Evolutionary conservation across 2,797 vertebrate species (phyloP).

Genomic region (Alcedo atthis): DNA sequence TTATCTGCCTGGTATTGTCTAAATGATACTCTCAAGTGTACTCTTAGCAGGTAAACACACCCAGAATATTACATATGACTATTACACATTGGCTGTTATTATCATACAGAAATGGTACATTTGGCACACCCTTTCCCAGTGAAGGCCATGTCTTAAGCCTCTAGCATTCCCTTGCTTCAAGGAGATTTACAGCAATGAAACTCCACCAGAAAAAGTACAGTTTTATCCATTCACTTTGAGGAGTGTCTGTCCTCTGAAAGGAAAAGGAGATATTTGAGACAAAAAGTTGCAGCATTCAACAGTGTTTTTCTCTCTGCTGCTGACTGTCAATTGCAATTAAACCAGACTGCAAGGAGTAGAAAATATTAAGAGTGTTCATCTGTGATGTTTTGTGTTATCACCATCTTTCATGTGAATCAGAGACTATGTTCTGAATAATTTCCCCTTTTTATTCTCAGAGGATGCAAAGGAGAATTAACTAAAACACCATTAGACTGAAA

Average conservation of each 20-base stretch:
- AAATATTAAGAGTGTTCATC: conserved; percentile 24
- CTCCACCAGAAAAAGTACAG: neutral
- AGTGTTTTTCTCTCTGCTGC: neutral
- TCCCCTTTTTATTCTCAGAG: conserved; percentile 5
- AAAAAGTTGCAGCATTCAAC: neutral
- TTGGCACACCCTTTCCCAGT: neutral
- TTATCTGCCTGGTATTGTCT: neutral
- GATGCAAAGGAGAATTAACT: conserved; percentile 34
- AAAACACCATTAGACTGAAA: neutral
- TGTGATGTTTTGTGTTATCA: neutral
- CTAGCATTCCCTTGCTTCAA: neutral
- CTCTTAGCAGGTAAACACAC: neutral
- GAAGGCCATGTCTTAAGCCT: neutral
- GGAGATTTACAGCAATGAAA: neutral
- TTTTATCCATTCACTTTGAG: neutral
- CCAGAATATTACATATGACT: neutral
- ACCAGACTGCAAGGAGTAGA: conserved; percentile 1
- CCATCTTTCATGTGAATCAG: conserved; percentile 3
- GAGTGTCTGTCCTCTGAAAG: neutral
- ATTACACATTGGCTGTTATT: neutral
- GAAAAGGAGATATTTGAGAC: neutral
- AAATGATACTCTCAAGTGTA: conserved; percentile 82
- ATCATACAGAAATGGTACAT: neutral
- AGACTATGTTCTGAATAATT: conserved; percentile 23
- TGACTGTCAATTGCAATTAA: conserved; percentile 27